These are phyloP conservation scores for Verasper variegatus DNA, from an alignment of 2,113 vertebrate genomes.

Conservation along the genomic window DNA sequence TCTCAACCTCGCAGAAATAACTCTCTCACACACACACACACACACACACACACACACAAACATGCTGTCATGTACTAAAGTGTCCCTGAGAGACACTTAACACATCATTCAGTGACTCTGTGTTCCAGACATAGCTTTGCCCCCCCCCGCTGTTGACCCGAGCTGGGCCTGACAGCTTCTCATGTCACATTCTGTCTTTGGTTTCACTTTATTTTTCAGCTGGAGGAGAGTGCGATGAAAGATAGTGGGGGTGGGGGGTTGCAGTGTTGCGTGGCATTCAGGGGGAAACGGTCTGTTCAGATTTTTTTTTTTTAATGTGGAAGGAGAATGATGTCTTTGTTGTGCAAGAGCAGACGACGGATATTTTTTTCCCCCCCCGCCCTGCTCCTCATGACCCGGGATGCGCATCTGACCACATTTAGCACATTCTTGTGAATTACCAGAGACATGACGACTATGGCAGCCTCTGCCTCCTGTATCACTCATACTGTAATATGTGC, in stretches of 20 bases:
- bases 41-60: neutral
- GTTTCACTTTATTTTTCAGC: conserved; percentile 63
- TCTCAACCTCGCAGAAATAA: conserved; percentile 9
- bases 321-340: conserved; percentile 59
- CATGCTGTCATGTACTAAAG: conserved; percentile 50
- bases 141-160: conserved; percentile 52
- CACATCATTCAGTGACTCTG: conserved; percentile 46
- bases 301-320: conserved; percentile 53
- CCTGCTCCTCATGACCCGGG: neutral
- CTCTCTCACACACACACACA: neutral
- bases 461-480: neutral
- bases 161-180: conserved; percentile 54
- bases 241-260: neutral
- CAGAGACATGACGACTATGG: conserved; percentile 7
- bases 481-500: neutral
- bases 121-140: conserved; percentile 51
- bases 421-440: conserved; percentile 44
- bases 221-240: neutral
- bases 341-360: conserved; percentile 48
- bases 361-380: conserved; percentile 6
- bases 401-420: neutral
- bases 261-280: neutral
- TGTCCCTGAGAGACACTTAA: conserved; percentile 67
- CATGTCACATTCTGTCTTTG: conserved; percentile 63
- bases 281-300: conserved; percentile 45